Evolutionary conservation across 2,113 vertebrate species (phyloP), one percentile per base, ranked within the genome.

Genomic region (Phaethon lepturus): DNA sequence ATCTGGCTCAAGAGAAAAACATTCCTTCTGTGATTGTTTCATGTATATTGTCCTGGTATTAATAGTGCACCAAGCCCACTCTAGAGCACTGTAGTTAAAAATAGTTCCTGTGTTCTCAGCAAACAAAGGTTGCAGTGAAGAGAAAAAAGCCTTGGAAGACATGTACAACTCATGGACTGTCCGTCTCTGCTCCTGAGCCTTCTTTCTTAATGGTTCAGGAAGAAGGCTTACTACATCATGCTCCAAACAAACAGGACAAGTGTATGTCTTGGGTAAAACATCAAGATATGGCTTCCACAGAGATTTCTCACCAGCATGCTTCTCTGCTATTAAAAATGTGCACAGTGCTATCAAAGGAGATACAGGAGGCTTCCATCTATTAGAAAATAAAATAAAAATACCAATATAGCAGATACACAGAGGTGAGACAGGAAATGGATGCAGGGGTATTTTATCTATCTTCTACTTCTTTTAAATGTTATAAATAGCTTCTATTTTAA

Each of bases 61-160:
- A 49, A 99, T 49, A 3, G 99, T 99, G 83, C 99, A 99, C 99
- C 99, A 99, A 19, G 99, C 99, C 99, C 99, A 99, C 60, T 98
- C 95, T 49, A 99, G 23, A 28, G 99, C 98, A 7, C 98, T 95
- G 75, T 98, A 98, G 33, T 97, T 99, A 94, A 99, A 98, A 92
- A 99, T 62, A 19, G 73, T 81, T 35, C 95, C 98, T 8, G 96
- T 93, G 4, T 96, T 88, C 87, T 97, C 96, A 4, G 47, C 90
- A 96, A 99, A 99, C 58, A 99, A 86, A 44, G 99, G 98, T 97
- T 99, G 99, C 92, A 99, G 97, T 10, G 98, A 99, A 44, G 73
- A 97, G 95, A 99, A 99, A 66, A 99, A 99, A 47, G 75, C 95
- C 72, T 77, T 91, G 58, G 98, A 98, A 33, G 97, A 97, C 2